Percentiles rank a stretch among this genome's conserved stretches.
Conservation (phyloP, 2,113 vertebrate genomes). For the Tympanuchus pallidicinctus region DNA sequence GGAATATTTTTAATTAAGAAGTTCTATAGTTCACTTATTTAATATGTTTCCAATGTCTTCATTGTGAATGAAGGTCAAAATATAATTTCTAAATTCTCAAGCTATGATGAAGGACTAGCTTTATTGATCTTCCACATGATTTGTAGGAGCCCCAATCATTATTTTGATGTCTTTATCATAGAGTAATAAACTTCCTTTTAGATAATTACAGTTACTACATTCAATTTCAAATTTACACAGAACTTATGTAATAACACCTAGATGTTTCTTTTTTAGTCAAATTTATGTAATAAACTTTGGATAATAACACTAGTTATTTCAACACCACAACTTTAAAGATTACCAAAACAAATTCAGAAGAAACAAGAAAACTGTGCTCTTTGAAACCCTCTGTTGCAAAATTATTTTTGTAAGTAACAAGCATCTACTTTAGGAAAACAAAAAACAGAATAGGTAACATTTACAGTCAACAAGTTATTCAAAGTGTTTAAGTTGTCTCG, state of each 20-base stretch:
- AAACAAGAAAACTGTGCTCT: slow-evolving; percentile 35
- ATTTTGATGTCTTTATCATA: slow-evolving; percentile 83
- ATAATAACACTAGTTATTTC: slow-evolving; percentile 53
- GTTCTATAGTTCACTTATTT: slow-evolving; percentile 53
- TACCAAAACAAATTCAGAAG: neutral
- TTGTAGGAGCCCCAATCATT: slow-evolving; percentile 75
- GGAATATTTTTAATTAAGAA: slow-evolving; percentile 51
- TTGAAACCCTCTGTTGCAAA: slow-evolving; percentile 44
- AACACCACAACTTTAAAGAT: slow-evolving; percentile 18
- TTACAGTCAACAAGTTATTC: neutral
- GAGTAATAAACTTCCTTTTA: slow-evolving; percentile 76
- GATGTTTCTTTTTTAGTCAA: slow-evolving; percentile 56
- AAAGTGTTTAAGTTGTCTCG: neutral
- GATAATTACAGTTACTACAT: slow-evolving; percentile 72
- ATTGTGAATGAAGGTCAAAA: slow-evolving; percentile 68
- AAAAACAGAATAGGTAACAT: neutral
- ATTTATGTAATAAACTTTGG: slow-evolving; percentile 57
- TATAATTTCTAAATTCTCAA: slow-evolving; percentile 77
- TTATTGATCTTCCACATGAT: slow-evolving; percentile 76
- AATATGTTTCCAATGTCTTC: slow-evolving; percentile 60
- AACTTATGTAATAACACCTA: slow-evolving; percentile 64
- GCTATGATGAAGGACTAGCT: slow-evolving; percentile 70
- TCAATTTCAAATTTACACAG: slow-evolving; percentile 65
- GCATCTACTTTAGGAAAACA: neutral
- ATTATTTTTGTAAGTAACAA: slow-evolving; percentile 22